Evolutionary conservation across 2,888 invertebrate species (phyloP).

Genomic region (Rhamnusium bicolor): DNA sequence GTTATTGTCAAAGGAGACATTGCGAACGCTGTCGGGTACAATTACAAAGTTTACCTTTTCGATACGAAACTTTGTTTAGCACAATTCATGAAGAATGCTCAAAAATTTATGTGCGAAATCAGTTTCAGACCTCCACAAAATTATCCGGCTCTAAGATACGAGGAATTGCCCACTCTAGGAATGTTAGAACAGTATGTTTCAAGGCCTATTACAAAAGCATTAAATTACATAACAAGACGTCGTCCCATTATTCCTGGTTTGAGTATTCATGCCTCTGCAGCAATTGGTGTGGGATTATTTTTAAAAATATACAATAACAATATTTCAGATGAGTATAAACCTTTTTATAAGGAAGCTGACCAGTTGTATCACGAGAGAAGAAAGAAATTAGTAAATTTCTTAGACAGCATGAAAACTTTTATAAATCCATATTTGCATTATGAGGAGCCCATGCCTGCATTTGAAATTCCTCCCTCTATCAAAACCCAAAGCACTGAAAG

Average conservation of each 20-base stretch:
- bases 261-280: conserved; percentile 71
- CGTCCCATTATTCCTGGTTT: conserved; percentile 78
- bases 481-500: conserved; percentile 38
- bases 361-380: conserved; percentile 67
- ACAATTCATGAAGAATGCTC: conserved; percentile 73
- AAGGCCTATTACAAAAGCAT: conserved; percentile 73
- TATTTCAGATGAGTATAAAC: conserved; percentile 60
- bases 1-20: conserved; percentile 71
- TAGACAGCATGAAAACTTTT: conserved; percentile 70
- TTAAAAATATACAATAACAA: conserved; percentile 74
- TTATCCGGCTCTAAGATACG: conserved; percentile 71
- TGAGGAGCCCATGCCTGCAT: conserved; percentile 64
- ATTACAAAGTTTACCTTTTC: conserved; percentile 74
- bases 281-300: conserved; percentile 74
- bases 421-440: conserved; percentile 75
- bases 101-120: conserved; percentile 71
- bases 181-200: conserved; percentile 77
- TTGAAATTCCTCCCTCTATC: conserved; percentile 43
- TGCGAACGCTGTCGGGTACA: conserved; percentile 72
- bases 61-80: conserved; percentile 72
- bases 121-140: conserved; percentile 61
- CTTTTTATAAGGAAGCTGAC: conserved; percentile 69
- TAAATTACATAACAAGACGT: conserved; percentile 72
- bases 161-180: conserved; percentile 74
- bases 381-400: conserved; percentile 61